Percentiles rank a stretch among this genome's conserved stretches.
Conservation (phyloP, 2,113 vertebrate species). For the Monarcha castaneiventris region DNA sequence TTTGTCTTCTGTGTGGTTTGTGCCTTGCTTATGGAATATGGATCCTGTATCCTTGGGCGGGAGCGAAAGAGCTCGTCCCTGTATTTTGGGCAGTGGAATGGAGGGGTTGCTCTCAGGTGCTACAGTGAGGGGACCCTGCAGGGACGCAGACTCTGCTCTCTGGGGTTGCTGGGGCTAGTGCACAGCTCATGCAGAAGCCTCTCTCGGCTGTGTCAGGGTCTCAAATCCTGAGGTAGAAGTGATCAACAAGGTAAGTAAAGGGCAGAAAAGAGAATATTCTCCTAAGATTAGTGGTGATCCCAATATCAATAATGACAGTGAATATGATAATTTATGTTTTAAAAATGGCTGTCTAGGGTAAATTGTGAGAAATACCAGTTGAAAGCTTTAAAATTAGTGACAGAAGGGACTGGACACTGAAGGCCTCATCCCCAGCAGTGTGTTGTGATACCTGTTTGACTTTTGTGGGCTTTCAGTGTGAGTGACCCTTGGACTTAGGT, state of each 20-base stretch:
- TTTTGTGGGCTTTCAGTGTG: background rate
- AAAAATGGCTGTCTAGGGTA: background rate
- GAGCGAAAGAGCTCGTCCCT: rapidly evolving
- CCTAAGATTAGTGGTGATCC: background rate
- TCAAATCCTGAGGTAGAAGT: background rate
- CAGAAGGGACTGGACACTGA: background rate
- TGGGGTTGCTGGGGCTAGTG: background rate
- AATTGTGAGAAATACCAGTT: background rate
- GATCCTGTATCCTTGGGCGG: rapidly evolving
- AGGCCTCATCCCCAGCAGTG: background rate
- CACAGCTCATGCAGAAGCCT: background rate
- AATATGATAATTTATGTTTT: background rate
- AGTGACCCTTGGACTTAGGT: background rate
- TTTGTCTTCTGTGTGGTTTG: background rate
- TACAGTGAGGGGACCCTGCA: background rate
- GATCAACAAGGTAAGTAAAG: background rate
- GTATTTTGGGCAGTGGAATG: background rate
- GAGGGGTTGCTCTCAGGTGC: background rate
- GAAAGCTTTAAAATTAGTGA: background rate
- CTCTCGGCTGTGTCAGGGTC: background rate
- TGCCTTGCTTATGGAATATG: background rate
- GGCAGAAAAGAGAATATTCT: background rate
- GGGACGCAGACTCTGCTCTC: background rate
- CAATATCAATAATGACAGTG: background rate
- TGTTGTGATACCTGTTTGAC: background rate